Conservation (phyloP, 1,140 invertebrate genomes). For the Drosophila kanapiae region DNA sequence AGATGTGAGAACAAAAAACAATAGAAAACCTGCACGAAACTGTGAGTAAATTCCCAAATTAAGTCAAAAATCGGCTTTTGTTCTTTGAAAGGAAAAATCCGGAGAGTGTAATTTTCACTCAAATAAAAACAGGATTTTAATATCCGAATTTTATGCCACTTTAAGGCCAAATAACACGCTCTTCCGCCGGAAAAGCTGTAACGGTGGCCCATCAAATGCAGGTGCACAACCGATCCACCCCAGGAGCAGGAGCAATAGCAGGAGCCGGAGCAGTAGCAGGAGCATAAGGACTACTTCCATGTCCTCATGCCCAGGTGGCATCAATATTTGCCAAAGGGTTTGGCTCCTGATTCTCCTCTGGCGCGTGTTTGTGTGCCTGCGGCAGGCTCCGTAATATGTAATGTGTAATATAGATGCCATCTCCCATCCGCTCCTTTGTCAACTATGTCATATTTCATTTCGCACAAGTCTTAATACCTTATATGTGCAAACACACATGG, state of each 20-base stretch:
- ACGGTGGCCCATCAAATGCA: conserved; percentile 17
- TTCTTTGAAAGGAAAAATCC: background rate
- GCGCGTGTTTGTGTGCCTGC: conserved; percentile 16
- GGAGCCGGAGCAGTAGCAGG: background rate
- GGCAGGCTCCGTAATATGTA: conserved; percentile 39
- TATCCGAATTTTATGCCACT: conserved; percentile 12
- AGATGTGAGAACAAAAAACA: background rate
- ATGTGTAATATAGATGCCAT: conserved; percentile 63
- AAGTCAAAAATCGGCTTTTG: conserved; percentile 26
- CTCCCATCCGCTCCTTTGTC: conserved; percentile 70
- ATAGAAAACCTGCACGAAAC: background rate
- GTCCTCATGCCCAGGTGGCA: conserved; percentile 28
- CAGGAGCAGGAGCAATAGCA: background rate
- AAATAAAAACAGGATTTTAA: conserved; percentile 16
- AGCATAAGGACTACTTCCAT: background rate
- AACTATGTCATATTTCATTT: conserved; percentile 82
- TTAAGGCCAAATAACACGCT: conserved; percentile 26
- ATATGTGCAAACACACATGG: conserved; percentile 37
- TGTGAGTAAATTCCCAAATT: background rate
- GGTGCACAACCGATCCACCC: conserved; percentile 29
- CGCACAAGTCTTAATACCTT: conserved; percentile 77
- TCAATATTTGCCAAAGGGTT: conserved; percentile 57
- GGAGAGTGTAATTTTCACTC: conserved; percentile 8
- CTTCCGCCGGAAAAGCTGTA: conserved; percentile 9
- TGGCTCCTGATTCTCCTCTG: conserved; percentile 20